These are phyloP conservation scores for Triops longicaudatus DNA, from an alignment of 1,140 invertebrate species.

Conservation along the genomic window DNA sequence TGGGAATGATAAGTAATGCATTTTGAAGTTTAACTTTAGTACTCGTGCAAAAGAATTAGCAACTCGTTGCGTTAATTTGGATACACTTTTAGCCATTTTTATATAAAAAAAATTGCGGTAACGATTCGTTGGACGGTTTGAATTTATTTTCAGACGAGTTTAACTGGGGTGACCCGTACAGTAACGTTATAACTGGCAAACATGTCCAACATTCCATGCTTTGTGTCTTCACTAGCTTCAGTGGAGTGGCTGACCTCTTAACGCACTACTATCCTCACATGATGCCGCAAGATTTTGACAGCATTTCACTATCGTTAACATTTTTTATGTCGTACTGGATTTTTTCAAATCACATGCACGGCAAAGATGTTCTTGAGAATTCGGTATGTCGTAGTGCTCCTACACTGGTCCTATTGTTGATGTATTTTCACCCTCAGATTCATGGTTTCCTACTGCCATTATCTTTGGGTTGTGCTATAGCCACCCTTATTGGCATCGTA, in stretches of 20 bases:
- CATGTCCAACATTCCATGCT: neutral
- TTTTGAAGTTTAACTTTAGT: neutral
- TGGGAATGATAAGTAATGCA: neutral
- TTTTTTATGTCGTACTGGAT: conserved; percentile 2
- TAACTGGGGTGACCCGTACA: neutral
- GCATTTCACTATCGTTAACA: neutral
- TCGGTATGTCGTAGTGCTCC: neutral
- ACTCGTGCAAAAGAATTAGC: too few species aligned
- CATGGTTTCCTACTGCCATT: neutral
- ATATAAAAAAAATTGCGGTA: too few species aligned
- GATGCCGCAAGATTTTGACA: neutral
- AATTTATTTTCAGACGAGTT: neutral
- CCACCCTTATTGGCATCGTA: neutral
- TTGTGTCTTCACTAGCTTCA: neutral
- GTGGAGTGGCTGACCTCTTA: neutral
- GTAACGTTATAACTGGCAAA: neutral
- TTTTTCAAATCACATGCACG: neutral
- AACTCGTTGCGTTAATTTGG: too few species aligned
- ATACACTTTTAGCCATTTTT: too few species aligned
- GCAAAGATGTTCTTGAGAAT: neutral
- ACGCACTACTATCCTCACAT: neutral
- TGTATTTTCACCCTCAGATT: neutral
- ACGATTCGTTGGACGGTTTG: neutral
- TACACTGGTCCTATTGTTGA: neutral
- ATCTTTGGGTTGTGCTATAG: neutral